Evolutionary conservation across 2,888 invertebrate species (phyloP).

Genomic region (Cerastis leucographa): DNA sequence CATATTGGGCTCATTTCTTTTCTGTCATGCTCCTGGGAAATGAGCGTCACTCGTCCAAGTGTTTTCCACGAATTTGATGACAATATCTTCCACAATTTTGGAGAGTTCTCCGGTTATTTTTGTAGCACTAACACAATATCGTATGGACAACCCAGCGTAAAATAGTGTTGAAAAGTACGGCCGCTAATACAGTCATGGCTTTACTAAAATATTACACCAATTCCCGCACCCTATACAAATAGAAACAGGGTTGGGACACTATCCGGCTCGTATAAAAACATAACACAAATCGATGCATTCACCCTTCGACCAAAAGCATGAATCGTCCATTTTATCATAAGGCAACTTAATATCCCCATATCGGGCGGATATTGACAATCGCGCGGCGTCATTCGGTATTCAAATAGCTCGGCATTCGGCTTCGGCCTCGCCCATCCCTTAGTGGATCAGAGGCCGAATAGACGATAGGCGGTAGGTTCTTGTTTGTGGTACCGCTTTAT

Average conservation of each 20-base stretch:
- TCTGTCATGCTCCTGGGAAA: too few relatives aligned
- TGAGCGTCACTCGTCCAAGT: background rate
- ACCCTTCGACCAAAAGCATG: conserved; percentile 37
- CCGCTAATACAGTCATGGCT: conserved; percentile 14
- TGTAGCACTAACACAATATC: background rate
- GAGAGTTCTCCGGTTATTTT: background rate
- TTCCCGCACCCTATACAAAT: conserved; percentile 28
- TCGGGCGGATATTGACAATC: conserved; percentile 65
- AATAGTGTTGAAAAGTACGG: background rate
- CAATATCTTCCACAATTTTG: background rate
- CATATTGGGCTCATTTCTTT: background rate
- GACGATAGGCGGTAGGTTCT: conserved; percentile 29
- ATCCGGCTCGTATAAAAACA: conserved; percentile 21
- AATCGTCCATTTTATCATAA: conserved; percentile 57
- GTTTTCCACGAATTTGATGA: background rate
- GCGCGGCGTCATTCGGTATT: conserved; percentile 70
- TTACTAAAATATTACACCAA: conserved; percentile 33
- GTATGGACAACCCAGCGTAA: background rate
- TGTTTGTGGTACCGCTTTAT: conserved; percentile 47
- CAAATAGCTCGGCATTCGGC: conserved; percentile 63
- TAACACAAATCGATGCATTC: conserved; percentile 29
- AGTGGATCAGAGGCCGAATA: conserved; percentile 45
- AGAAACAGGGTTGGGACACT: conserved; percentile 21
- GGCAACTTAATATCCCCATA: conserved; percentile 57
- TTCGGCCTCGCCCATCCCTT: conserved; percentile 50